Percentiles rank a stretch among this genome's conserved stretches.
Evolutionary conservation across 2,113 vertebrate species (phyloP).

Genomic region (Calidris pugnax): DNA sequence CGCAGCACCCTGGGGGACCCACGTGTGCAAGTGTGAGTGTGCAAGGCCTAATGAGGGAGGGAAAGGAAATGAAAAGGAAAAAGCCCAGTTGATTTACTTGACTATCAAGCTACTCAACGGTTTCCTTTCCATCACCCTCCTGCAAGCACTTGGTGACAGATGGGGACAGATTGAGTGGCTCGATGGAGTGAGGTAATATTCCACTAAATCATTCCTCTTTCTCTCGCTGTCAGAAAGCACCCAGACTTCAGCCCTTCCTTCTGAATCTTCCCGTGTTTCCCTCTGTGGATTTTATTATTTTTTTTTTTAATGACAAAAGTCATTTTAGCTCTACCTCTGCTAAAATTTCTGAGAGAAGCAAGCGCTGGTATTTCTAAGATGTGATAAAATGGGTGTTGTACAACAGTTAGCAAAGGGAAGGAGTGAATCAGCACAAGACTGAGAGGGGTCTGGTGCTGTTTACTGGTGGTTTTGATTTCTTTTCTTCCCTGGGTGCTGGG

Average conservation of each 20-base stretch:
- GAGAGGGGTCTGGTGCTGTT: not conserved
- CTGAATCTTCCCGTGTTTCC: not conserved
- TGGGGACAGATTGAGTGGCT: conserved; percentile 62
- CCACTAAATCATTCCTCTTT: conserved; percentile 54
- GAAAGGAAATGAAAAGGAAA: not conserved
- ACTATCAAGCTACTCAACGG: not conserved
- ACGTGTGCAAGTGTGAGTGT: rapidly evolving
- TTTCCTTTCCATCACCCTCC: conserved; percentile 51
- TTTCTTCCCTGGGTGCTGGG: not conserved
- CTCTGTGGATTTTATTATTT: not conserved
- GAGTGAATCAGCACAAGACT: not conserved
- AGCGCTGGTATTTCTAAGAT: not conserved
- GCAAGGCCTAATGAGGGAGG: not conserved
- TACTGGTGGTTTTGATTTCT: not conserved
- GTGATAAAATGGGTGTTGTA: not conserved
- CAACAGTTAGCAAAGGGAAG: not conserved
- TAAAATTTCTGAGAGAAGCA: not conserved
- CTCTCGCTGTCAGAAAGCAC: conserved; percentile 41
- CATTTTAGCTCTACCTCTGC: conserved; percentile 29
- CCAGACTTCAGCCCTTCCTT: conserved; percentile 13
- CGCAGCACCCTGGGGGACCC: too few species aligned
- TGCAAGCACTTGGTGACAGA: conserved; percentile 41
- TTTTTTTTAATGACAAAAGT: conserved; percentile 32
- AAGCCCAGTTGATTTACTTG: conserved; percentile 24
- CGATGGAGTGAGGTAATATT: conserved; percentile 59